These are phyloP conservation scores for Nephrotoma guestfalica DNA, from an alignment of 2,888 invertebrate species.

Conservation along the genomic window DNA sequence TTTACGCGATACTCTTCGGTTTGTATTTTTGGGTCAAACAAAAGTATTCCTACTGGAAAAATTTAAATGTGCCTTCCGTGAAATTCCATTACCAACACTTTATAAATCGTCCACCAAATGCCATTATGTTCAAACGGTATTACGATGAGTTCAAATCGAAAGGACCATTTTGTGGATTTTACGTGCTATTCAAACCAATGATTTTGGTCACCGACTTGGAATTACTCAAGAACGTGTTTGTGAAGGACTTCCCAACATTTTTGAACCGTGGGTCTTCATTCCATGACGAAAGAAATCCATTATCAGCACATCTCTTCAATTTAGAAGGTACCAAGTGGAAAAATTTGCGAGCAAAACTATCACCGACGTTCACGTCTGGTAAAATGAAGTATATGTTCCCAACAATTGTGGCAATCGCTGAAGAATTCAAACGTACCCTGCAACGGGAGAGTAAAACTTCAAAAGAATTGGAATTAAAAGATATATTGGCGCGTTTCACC, in stretches of 20 bases:
- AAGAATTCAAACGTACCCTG: conserved; percentile 35
- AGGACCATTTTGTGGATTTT: conserved; percentile 39
- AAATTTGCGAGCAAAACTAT: conserved; percentile 42
- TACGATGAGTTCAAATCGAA: conserved; percentile 36
- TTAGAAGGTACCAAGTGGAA: conserved; percentile 46
- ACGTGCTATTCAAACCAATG: conserved; percentile 43
- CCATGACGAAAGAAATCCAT: conserved; percentile 43
- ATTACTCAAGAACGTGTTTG: conserved; percentile 42
- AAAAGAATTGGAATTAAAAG: conserved; percentile 35
- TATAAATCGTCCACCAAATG: conserved; percentile 36
- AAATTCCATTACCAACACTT: conserved; percentile 49
- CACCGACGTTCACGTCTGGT: conserved; percentile 39
- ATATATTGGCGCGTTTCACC: conserved; percentile 21
- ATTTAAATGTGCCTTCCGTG: conserved; percentile 40
- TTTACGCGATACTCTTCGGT: not conserved
- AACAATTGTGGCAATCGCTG: conserved; percentile 43
- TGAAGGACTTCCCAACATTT: conserved; percentile 47
- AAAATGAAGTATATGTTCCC: no score
- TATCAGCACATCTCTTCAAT: conserved; percentile 45
- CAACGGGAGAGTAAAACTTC: conserved; percentile 21
- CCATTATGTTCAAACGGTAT: conserved; percentile 42
- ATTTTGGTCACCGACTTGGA: conserved; percentile 45
- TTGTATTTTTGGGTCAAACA: not conserved
- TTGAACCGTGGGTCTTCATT: conserved; percentile 47
- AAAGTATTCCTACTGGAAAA: conserved; percentile 37